These are phyloP conservation scores for Micropterix aruncella DNA, from an alignment of 2,888 invertebrate species.

Conservation along the genomic window DNA sequence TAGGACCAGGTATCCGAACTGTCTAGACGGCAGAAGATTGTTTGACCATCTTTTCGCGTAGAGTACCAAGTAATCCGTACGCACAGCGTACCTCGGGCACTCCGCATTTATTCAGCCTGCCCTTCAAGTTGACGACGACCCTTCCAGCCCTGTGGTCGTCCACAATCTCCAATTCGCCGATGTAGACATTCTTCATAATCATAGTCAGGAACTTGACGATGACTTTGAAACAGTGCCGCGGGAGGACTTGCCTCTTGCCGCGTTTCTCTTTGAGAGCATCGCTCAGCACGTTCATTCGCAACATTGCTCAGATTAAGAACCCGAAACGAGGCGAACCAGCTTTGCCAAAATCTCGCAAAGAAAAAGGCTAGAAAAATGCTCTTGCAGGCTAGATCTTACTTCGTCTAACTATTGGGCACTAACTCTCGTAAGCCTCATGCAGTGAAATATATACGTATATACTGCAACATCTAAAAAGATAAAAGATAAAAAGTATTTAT, in stretches of 20 bases:
- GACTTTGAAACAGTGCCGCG: constrained; percentile 97
- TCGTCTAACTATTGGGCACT: too few relatives aligned
- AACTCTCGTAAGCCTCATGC: too few relatives aligned
- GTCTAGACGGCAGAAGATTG: constrained; percentile 92
- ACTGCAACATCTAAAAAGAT: too few relatives aligned
- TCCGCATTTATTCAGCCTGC: constrained; percentile 97
- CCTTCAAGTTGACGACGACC: constrained; percentile 97
- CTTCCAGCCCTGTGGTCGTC: constrained; percentile 99
- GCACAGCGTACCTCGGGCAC: constrained; percentile 98
- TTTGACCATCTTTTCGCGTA: constrained; percentile 99
- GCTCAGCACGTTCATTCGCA: constrained; percentile 99
- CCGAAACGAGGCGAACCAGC: constrained; percentile 10
- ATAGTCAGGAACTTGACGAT: constrained; percentile 97
- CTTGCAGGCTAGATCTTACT: too few relatives aligned
- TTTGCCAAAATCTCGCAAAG: constrained; percentile 7
- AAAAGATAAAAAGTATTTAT: too few relatives aligned
- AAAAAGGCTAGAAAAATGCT: too few relatives aligned
- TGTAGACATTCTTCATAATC: constrained; percentile 99
- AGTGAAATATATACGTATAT: too few relatives aligned
- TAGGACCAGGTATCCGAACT: too few relatives aligned
- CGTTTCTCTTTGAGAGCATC: constrained; percentile 99
- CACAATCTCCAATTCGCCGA: constrained; percentile 98
- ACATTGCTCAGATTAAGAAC: constrained; percentile 53
- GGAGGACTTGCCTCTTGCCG: constrained; percentile 96
- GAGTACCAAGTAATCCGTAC: constrained; percentile 91